Conservation (phyloP, 2,888 invertebrate species). For the Anorthoa munda region DNA sequence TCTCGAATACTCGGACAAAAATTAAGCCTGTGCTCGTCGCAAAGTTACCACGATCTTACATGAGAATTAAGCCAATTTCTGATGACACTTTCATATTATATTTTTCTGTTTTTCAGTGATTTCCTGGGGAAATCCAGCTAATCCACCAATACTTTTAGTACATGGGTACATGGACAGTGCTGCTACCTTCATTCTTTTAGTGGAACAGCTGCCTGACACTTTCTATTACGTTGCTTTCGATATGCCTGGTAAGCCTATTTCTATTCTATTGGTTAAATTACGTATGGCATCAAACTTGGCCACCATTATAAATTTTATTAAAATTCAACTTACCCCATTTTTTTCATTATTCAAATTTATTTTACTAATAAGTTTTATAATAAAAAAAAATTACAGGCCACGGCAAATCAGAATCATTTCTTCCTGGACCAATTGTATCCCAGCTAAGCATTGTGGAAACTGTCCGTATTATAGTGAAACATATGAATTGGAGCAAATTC, state of each 20-base stretch:
- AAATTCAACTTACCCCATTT: too few relatives aligned
- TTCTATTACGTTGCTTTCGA: constrained; percentile 81
- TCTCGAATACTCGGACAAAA: neutral
- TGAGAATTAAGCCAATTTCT: neutral
- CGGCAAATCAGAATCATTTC: constrained; percentile 90
- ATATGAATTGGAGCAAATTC: constrained; percentile 76
- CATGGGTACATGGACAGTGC: constrained; percentile 92
- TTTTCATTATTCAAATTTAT: too few relatives aligned
- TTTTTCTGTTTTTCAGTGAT: constrained; percentile 82
- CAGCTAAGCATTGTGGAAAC: constrained; percentile 62
- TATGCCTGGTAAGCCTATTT: constrained; percentile 81
- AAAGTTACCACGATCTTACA: neutral
- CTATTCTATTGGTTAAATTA: neutral
- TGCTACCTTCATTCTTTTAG: constrained; percentile 89
- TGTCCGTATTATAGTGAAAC: constrained; percentile 67
- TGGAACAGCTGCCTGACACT: constrained; percentile 84
- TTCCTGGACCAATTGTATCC: constrained; percentile 71
- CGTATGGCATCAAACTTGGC: too few relatives aligned
- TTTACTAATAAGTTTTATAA: too few relatives aligned
- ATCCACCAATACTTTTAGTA: constrained; percentile 86
- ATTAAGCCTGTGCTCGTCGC: neutral
- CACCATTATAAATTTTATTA: too few relatives aligned
- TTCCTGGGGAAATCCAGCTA: constrained; percentile 88
- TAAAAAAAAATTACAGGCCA: constrained; percentile 79
- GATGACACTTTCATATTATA: too few relatives aligned